Percentiles rank a stretch among this genome's conserved stretches.
phyloP scores from a whole-genome alignment of 1,140 invertebrate genomes.

The Bombus terrestris region DNA sequence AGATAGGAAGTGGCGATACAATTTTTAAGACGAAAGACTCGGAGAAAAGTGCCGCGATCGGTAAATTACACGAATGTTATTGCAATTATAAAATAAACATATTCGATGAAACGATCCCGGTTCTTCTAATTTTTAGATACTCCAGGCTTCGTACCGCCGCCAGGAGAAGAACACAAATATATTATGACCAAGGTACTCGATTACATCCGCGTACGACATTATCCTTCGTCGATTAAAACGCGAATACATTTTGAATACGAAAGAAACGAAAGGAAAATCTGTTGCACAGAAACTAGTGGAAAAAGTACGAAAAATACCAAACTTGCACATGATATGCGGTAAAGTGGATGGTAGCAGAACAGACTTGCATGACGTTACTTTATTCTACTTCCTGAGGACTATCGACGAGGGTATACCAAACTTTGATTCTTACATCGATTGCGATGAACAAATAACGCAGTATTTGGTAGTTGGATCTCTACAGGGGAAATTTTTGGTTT shows the following conservation, averaged over 20 bases:
- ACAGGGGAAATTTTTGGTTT: conserved; percentile 83
- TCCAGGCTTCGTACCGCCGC: conserved; percentile 69
- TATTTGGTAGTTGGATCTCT: conserved; percentile 86
- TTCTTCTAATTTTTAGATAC: background rate
- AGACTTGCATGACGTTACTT: conserved; percentile 79
- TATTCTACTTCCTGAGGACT: conserved; percentile 87
- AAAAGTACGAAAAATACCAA: conserved; percentile 86
- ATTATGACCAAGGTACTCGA: conserved; percentile 72
- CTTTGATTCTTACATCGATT: conserved; percentile 82
- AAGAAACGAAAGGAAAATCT: background rate
- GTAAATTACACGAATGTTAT: conserved; percentile 41
- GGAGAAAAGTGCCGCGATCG: conserved; percentile 46
- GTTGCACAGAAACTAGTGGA: conserved; percentile 85
- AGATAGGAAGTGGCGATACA: conserved; percentile 21
- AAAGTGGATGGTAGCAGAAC: conserved; percentile 82
- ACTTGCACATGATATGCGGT: conserved; percentile 86
- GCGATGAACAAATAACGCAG: conserved; percentile 84
- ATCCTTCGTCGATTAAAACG: background rate
- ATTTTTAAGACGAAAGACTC: conserved; percentile 41
- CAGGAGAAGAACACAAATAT: conserved; percentile 82
- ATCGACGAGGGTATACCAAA: conserved; percentile 84
- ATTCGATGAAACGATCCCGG: background rate
- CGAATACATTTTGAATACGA: too few relatives aligned
- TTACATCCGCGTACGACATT: background rate
- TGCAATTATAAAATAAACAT: background rate